These are phyloP conservation scores for Trachelus troglodyta DNA, from an alignment of 2,888 invertebrate genomes.

Conservation along the genomic window DNA sequence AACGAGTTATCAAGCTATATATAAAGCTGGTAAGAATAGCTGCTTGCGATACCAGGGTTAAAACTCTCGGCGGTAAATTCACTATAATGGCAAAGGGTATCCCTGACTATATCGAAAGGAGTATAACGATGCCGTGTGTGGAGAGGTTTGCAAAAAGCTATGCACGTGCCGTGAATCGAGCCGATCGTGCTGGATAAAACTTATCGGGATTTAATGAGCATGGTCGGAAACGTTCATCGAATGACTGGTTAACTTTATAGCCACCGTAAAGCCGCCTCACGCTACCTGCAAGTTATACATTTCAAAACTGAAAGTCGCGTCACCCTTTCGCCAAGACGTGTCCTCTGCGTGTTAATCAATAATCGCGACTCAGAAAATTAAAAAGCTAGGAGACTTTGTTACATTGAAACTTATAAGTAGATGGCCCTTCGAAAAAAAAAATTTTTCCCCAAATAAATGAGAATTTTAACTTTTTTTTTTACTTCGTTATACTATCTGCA, in stretches of 20 bases:
- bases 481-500: neutral
- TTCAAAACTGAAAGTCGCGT: neutral
- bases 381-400: neutral
- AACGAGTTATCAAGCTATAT: neutral
- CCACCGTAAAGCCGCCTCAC: neutral
- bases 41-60: neutral
- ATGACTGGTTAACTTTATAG: neutral
- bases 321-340: neutral
- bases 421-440: neutral
- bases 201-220: neutral
- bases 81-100: neutral
- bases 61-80: neutral
- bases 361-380: neutral
- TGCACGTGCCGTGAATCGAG: neutral
- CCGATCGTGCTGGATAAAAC: neutral
- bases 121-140: neutral
- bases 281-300: neutral
- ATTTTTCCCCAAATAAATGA: too few species aligned
- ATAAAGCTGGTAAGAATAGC: neutral
- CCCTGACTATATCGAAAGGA: neutral
- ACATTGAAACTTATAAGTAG: neutral
- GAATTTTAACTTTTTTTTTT: neutral
- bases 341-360: neutral
- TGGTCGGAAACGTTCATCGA: neutral
- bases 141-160: neutral